Base-by-base conservation (phyloP, 2,113 vertebrate species). In the Murina feae region DNA sequence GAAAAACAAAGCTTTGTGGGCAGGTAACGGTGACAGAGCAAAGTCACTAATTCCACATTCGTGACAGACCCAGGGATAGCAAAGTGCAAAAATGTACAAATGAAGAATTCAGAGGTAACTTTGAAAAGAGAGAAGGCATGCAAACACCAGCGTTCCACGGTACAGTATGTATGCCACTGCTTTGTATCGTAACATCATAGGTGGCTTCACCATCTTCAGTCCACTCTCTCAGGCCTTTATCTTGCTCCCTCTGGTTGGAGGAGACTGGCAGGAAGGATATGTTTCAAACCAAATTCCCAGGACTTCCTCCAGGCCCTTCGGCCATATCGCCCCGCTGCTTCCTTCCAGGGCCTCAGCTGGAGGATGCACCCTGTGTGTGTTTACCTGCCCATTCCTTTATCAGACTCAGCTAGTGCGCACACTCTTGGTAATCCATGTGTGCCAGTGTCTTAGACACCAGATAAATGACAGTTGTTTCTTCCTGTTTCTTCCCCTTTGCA, bases 1-100 rank as follows among this genome's bases (percentile, higher is more conserved):
- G 97, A 95, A 96, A 65, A 44, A 68, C 87, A 60, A 79, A 65
- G 39, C 6, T 76, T 90, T 47, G 72, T 47, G n/a, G 74, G 16
- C 75, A 21, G 79, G 72, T 83, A 96, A 96, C 90, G 51, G 23
- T 80, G 21, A 44, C 44, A 35, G 91, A 60, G 80, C 60, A 42
- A 89, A 92, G 37, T 20, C 69, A 65, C 23, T 30, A 5, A 32
- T 80, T 79, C 25, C n/a, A 7, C 51, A 10, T 82, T 68, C 49
- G 32, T 14, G 37, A 53, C 9, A 71, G 35, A 60, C 4, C 35
- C 39, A 89, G 75, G 47, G 37, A 76, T 9, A 89, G 55, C 44
- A n/a, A 42, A 60, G 69, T 53, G 30, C n/a, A 58, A 71, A 93
- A 49, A 51, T 35, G 39, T 28, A 71, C 30, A 75, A 79, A 32